Evolutionary conservation across 1,140 invertebrate genomes (phyloP), one percentile per base, ranked within the genome.

Genomic region (Drosophila ficusphila): DNA sequence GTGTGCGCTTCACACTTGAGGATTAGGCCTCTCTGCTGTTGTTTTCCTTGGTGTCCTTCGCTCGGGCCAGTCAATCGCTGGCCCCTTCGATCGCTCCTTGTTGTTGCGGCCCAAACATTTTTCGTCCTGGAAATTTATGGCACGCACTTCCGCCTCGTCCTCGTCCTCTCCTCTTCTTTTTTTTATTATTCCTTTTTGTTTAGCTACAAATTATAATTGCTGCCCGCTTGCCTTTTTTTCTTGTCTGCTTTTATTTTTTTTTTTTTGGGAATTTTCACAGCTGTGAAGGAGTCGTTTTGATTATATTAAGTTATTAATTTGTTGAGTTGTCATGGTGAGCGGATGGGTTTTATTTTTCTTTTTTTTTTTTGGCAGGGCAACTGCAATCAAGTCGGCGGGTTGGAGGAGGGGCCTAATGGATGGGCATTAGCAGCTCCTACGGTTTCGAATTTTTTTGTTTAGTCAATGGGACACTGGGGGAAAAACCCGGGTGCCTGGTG

Each of bases 221-320:
- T 79, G 77, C 49, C 77, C 54, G 56, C 71, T 82, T 82, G 60
- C 61, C 39, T 68, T 72, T 48, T 44, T 33, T 21, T 21, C 7
- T 23, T 42, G 25, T 27, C 21, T 56, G 21, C 27, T 62, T 16
- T 18, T 62, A 62, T 64, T 75, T 62, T 67, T 64, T 75, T 82
- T 79, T 85, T 88, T 88, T 86, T 88, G 77, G 83, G 82, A 88
- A 88, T 68, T 57, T 89, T 78, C 83, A 89, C 82, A 88, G 82
- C 82, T 88, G 82, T 81, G 14, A 47, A 64, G 57, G 29, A 85
- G 67, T 64, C 68, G 65, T 72, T 88, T 82, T 89, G 83, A 88
- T 88, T 88, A 78, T 89, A 88, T 88, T 88, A 88, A 88, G 82
- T 88, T 88, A 88, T 88, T 88, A 88, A 88, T 88, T 88, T 88